These are phyloP conservation scores for Drosophila virilis DNA, from an alignment of 1,140 invertebrate genomes.

Conservation along the genomic window DNA sequence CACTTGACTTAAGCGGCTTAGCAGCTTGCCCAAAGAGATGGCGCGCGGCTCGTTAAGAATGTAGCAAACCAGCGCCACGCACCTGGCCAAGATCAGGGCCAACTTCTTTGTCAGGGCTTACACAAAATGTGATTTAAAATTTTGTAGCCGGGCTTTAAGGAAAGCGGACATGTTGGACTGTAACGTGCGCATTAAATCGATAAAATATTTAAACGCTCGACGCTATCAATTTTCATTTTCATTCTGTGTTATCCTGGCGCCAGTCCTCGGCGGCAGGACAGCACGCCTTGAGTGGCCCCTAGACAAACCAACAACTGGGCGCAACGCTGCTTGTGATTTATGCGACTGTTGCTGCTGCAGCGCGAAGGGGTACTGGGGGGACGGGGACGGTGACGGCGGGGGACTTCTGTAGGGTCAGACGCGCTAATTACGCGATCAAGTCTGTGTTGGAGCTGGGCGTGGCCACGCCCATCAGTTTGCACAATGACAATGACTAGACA, in stretches of 20 bases:
- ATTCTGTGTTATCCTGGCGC: slow-evolving; percentile 54
- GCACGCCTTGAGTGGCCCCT: slow-evolving; percentile 46
- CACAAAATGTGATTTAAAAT: neutral
- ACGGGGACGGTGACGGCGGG: neutral
- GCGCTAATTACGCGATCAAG: slow-evolving; percentile 80
- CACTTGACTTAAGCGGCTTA: slow-evolving; percentile 63
- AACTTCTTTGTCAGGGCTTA: slow-evolving; percentile 2
- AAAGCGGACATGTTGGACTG: neutral
- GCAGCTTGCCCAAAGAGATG: slow-evolving; percentile 39
- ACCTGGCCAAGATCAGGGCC: slow-evolving; percentile 6
- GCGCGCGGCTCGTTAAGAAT: slow-evolving; percentile 53
- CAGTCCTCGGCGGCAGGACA: slow-evolving; percentile 30
- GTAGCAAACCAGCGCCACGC: slow-evolving; percentile 20
- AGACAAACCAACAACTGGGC: slow-evolving; percentile 23
- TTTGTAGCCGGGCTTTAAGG: neutral
- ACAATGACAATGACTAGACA: slow-evolving; percentile 62
- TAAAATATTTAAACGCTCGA: slow-evolving; percentile 72
- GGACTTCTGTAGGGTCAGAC: slow-evolving; percentile 54
- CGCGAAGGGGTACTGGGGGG: too few relatives aligned
- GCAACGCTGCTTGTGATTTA: slow-evolving; percentile 44
- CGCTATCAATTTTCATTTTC: slow-evolving; percentile 76
- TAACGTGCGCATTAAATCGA: slow-evolving; percentile 63
- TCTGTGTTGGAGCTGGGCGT: slow-evolving; percentile 8
- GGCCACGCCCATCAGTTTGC: slow-evolving; percentile 6
- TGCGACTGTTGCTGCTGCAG: neutral